Evolutionary conservation across 1,140 invertebrate genomes (phyloP), one percentile per base, ranked within the genome.

Genomic region (Laupala kohalensis): DNA sequence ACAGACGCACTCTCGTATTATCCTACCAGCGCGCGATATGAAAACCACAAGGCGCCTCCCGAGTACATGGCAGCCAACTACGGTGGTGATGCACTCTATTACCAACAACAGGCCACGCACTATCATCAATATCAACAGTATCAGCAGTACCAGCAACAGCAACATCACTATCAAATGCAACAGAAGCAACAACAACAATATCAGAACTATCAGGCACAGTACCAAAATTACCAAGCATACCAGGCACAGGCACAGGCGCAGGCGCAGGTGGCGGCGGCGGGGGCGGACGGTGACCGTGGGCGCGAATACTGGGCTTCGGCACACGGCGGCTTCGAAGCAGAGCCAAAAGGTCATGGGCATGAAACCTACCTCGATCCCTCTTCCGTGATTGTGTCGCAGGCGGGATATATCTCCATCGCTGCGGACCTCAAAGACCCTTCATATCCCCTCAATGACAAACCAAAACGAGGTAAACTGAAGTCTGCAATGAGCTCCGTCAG

Each of bases 401-500:
- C 90, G 5, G 91, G 91, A n/a, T 92, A 92, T 77, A 86, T 92
- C 69, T 90, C 89, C 25, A 92, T 92, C 74, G 84, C 89, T 4
- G 82, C 86, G 24, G 88, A 90, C 77, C 82, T 88, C 25, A 89
- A 87, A 78, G 81, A 84, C 30, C 75, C 78, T 71, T 81, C 84
- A 75, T 65, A 76, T 23, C 63, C 71, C 25, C 79, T 80, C 53
- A 84, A 87, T 76, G 85, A 86, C 74, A 88, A 88, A 78, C 75
- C 82, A 66, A 90, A 90, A 79, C 91, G 92, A 78, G 83, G 84
- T 2, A 90, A 89, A 2, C 77, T 92, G 64, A 91, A 91, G 80
- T 88, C 89, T 64, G 92, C 91, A 0, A 91, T 93, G 87, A 90
- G 85, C 77, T 90, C 90, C 2, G 87, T 92, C 75, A 91, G 87